Evolutionary conservation across 1,140 invertebrate species (phyloP), one percentile per base, ranked within the genome.

Genomic region (Notospermus geniculatus): DNA sequence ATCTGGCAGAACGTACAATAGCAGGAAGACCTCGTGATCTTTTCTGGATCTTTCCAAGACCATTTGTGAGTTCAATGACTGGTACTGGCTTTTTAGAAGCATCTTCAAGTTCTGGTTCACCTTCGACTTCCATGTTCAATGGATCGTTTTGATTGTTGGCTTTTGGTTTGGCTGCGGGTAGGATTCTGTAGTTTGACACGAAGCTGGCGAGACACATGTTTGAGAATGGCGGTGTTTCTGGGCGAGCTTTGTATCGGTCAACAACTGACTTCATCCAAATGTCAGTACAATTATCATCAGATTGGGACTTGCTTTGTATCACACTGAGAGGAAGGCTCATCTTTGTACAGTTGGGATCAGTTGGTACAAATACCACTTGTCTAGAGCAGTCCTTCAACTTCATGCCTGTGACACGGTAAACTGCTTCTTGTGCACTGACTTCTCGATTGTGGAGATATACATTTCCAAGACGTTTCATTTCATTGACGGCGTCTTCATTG

Each of bases 171-270:
- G 46, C 41, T 27, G 19, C 17, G n/a, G 59, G 46, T 15, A 66
- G 28, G 22, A 63, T 46, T n/a, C 60, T 54, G 41, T 56, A 66
- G 19, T 59, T 43, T 59, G 17, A 58, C 64, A 66, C 59, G 61
- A 54, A 15, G 41, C 27, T 4, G 60, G 13, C 54, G 61, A 61
- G 17, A 41, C 22, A 2, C 46, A 9, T 39, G 30, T 53, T 2
- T 50, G 15, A 1, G 59, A 59, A 50, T 59, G 25, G 13, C 29
- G 46, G 30, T 57, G 27, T 19, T 39, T 23, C 28, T 45, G n/a
- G n/a, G n/a, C n/a, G n/a, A n/a, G n/a, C n/a, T n/a, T n/a, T n/a
- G n/a, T n/a, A n/a, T n/a, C n/a, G n/a, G n/a, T n/a, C n/a, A n/a
- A n/a, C n/a, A n/a, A n/a, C n/a, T n/a, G n/a, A n/a, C n/a, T n/a